Conservation (phyloP, 1,140 invertebrate genomes). For the Hycleus phaleratus region DNA sequence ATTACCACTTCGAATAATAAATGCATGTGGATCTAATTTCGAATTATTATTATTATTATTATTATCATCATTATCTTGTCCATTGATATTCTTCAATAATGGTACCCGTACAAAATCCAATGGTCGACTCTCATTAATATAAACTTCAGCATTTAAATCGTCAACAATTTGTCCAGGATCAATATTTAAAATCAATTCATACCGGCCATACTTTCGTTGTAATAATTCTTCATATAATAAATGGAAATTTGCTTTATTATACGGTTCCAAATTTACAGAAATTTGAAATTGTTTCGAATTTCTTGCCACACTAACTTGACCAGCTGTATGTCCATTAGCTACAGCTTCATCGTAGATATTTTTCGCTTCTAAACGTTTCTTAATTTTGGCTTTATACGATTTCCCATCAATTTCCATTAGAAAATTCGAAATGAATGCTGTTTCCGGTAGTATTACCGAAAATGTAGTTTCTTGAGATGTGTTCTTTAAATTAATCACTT, state of each 20-base stretch:
- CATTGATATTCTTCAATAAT: conserved; percentile 45
- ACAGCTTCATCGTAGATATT: conserved; percentile 54
- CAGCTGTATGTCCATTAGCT: conserved; percentile 49
- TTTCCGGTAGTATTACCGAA: conserved; percentile 52
- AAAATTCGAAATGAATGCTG: conserved; percentile 56
- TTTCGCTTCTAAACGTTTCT: conserved; percentile 55
- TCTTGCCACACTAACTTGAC: conserved; percentile 49
- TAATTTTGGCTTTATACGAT: conserved; percentile 46
- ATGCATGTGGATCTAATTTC: conserved; percentile 28
- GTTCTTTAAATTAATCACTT: conserved; percentile 47
- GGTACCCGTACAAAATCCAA: conserved; percentile 49
- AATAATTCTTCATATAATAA: conserved; percentile 58
- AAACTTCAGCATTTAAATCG: conserved; percentile 31
- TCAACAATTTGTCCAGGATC: conserved; percentile 46
- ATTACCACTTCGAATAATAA: conserved; percentile 16
- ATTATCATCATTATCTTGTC: neutral
- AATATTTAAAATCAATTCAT: conserved; percentile 54
- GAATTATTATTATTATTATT: conserved; percentile 24
- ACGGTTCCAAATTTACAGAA: conserved; percentile 51
- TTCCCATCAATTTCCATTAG: conserved; percentile 51
- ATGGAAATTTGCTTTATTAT: conserved; percentile 50
- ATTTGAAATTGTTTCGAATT: conserved; percentile 56
- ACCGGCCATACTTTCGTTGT: conserved; percentile 46
- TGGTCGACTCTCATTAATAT: conserved; percentile 48
- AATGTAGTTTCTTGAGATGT: conserved; percentile 51